phyloP scores from a whole-genome alignment of 2,888 invertebrate genomes.

The Busseola fusca region DNA sequence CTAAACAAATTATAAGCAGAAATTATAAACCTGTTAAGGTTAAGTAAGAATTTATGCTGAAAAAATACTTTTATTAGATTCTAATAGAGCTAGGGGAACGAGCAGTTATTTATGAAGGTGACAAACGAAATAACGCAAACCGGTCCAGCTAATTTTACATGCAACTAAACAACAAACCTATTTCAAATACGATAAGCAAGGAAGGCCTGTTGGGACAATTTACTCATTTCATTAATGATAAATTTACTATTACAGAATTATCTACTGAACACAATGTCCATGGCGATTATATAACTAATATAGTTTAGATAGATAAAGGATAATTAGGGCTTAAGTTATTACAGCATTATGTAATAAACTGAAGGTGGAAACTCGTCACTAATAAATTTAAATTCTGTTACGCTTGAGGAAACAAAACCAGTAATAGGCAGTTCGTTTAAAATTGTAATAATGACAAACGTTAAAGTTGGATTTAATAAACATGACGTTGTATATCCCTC shows the following conservation, averaged over 20 bases:
- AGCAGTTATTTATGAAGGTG: conserved; percentile 26
- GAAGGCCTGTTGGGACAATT: conserved; percentile 51
- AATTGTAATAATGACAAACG: conserved; percentile 26
- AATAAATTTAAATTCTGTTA: conserved; percentile 36
- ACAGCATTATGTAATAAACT: conserved; percentile 10
- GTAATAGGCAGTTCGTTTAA: conserved; percentile 25
- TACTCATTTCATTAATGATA: conserved; percentile 50
- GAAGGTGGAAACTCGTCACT: conserved; percentile 18
- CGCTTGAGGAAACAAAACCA: conserved; percentile 37
- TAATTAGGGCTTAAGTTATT: conserved; percentile 15
- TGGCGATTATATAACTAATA: conserved; percentile 18
- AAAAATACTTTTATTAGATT: conserved; percentile 7
- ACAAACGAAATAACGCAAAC: conserved; percentile 48
- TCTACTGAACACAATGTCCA: conserved; percentile 21
- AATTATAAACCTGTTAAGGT: conserved; percentile 18
- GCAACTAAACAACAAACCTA: conserved; percentile 65
- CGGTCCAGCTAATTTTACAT: conserved; percentile 63
- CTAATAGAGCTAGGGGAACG: conserved; percentile 8
- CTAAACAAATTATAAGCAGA: conserved; percentile 39
- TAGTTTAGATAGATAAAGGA: conserved; percentile 10
- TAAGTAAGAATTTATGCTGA: conserved; percentile 29
- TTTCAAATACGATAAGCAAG: conserved; percentile 59
- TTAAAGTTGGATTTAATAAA: conserved; percentile 58
- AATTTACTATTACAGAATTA: conserved; percentile 38
- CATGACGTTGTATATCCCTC: conserved; percentile 48